phyloP scores from a whole-genome alignment of 1,140 invertebrate genomes.

The Euschistus heros region DNA sequence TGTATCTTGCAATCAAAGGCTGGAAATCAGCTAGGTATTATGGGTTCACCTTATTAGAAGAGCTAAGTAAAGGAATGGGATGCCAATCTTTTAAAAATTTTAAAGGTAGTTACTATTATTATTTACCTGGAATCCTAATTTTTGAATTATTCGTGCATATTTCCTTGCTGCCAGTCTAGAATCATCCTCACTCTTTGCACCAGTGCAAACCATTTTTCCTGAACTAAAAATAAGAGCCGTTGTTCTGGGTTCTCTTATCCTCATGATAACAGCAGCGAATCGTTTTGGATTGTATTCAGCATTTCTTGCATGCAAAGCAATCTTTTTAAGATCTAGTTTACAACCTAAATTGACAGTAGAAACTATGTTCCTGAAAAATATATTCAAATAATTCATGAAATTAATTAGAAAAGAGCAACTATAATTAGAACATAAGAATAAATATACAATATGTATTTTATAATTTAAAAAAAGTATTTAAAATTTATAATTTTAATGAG shows the following conservation, averaged over 20 bases:
- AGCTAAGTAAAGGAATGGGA: too few species aligned
- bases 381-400: conserved; percentile 27
- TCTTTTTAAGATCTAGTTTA: conserved; percentile 92
- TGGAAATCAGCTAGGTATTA: too few species aligned
- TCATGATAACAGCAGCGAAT: conserved; percentile 99
- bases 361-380: conserved; percentile 76
- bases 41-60: too few species aligned
- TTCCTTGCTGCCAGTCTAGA: conserved; percentile 93
- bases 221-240: conserved; percentile 99
- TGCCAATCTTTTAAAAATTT: too few species aligned
- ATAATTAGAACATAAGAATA: too few species aligned
- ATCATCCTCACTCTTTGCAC: conserved; percentile 98
- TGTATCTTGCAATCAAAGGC: too few species aligned
- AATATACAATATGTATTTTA: too few species aligned
- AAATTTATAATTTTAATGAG: too few species aligned
- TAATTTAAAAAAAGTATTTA: too few species aligned
- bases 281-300: conserved; percentile 99
- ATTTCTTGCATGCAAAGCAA: conserved; percentile 96
- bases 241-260: conserved; percentile 95
- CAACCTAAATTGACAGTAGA: conserved; percentile 96
- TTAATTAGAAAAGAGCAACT: too few species aligned
- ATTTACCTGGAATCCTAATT: conserved; percentile 88
- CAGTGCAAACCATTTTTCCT: conserved; percentile 99
- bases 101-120: too few species aligned
- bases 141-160: conserved; percentile 98